phyloP scores from a whole-genome alignment of 2,113 vertebrate genomes.

The Anser brachyrhynchus region DNA sequence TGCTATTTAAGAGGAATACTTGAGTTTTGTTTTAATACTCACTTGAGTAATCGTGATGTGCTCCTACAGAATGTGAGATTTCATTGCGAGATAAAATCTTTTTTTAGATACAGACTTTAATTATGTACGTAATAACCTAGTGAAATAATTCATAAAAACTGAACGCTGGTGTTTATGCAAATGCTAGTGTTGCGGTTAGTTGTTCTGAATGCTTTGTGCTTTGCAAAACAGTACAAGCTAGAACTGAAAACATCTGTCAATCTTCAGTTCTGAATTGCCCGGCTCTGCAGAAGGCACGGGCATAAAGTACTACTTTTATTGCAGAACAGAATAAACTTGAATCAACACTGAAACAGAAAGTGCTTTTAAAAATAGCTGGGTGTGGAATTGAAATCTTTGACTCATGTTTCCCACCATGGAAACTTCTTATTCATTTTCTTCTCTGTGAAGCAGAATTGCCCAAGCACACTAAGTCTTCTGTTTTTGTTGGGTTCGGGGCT shows the following conservation, averaged over 20 bases:
- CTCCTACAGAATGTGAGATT: not conserved
- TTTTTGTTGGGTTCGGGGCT: not conserved
- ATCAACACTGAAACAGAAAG: slow-evolving; percentile 42
- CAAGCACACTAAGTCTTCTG: not conserved
- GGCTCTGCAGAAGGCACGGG: not conserved
- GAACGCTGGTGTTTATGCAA: not conserved
- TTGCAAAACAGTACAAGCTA: fast-evolving
- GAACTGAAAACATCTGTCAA: not conserved
- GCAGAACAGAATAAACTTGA: not conserved
- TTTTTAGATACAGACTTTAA: not conserved
- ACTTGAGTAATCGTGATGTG: not conserved
- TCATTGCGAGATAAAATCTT: not conserved
- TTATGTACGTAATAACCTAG: not conserved
- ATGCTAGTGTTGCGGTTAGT: not conserved
- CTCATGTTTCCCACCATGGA: slow-evolving; percentile 68
- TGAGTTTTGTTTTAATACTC: not conserved
- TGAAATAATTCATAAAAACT: not conserved
- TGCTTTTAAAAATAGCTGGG: slow-evolving; percentile 63
- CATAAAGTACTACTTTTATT: not conserved
- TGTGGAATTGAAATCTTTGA: slow-evolving; percentile 60
- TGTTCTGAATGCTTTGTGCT: not conserved
- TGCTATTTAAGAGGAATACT: not conserved
- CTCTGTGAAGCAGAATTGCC: not conserved
- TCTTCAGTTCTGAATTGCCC: not conserved
- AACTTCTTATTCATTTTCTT: not conserved